Evolutionary conservation across 37 sponge, comb jelly and placozoan species (phyloP), one percentile per base, ranked within the genome.

Genomic region (Theonella swinhoei): DNA sequence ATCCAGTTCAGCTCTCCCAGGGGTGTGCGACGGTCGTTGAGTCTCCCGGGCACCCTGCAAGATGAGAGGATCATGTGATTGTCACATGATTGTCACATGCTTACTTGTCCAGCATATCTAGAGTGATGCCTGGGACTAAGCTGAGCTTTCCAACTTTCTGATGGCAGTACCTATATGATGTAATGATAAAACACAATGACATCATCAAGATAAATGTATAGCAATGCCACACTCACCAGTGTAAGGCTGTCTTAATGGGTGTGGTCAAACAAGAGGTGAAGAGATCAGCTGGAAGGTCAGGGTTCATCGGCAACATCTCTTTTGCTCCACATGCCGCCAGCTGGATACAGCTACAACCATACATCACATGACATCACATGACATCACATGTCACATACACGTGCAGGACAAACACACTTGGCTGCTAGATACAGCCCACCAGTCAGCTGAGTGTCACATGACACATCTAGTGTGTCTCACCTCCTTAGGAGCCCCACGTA

Each of bases 1-100:
- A 99, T 94, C 99, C 99, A 99, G 88, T 99, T 96, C 22, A 99
- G 93, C 78, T 99, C 99, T 58, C 99, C 99, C 39, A 96, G 76
- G 17, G 92, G 92, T 31, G 98, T 91, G 26, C 93, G 87, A 1
- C 98, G 78, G 41, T 97, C 98, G 42, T 81, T 92, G 61, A 97
- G 65, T 59, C 83, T 85, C 54, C 98, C 98, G 39, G 98, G 98
- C 2, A 97, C 75, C 40, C 96, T 96, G 69, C 1, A 70, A 3
- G 26, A 70, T 37, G 54, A 24, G 69, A 7, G 24, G 23, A 4
- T 43, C 75, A 43, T 65, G 66, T 65, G 66, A 29, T 5, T 65
- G n/a, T 23, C 22, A 30, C 39, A 35, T 70, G 39, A 29, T 23
- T 9, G 20, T 36, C 24, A 43, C 17, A 1, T 19, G 37, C 97